A percentile compares a stretch with the other conserved stretches of the same genome.
phyloP scores from a whole-genome alignment of 2,113 vertebrate species.

The Clarias batrachus region DNA sequence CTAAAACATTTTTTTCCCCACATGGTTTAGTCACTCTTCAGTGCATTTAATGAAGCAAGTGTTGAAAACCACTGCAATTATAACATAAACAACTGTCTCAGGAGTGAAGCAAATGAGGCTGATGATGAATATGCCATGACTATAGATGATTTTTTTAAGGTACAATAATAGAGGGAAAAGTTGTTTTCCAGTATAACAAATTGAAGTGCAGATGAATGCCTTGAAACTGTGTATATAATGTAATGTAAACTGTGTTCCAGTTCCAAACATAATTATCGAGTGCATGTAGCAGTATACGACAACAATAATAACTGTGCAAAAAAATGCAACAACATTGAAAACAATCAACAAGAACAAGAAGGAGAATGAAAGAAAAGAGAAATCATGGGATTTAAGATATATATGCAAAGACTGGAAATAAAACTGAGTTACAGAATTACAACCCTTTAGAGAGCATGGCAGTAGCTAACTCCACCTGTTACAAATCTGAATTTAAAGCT shows the following conservation, averaged over 20 bases:
- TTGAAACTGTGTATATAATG: not conserved
- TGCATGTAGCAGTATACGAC: not conserved
- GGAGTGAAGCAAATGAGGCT: conserved; percentile 52
- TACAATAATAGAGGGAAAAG: not conserved
- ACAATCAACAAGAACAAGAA: not conserved
- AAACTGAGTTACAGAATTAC: not conserved
- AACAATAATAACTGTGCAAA: not conserved
- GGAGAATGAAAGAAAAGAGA: not conserved
- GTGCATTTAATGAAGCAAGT: conserved; percentile 50
- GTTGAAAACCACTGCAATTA: conserved; percentile 60
- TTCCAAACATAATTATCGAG: not conserved
- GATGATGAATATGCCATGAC: conserved; percentile 49
- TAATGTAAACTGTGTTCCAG: not conserved
- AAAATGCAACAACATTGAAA: not conserved
- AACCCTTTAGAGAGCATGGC: not conserved
- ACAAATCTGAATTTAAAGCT: not conserved
- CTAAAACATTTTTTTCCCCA: conserved; percentile 54
- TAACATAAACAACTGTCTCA: conserved; percentile 54
- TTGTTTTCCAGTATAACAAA: conserved; percentile 11
- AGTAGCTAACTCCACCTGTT: not conserved
- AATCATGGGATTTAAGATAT: not conserved
- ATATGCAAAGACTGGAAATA: not conserved
- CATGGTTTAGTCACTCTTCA: conserved; percentile 33
- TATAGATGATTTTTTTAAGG: conserved; percentile 36
- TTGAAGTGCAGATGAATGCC: not conserved